Base-by-base conservation (phyloP, 2,888 invertebrate species). In the Cybosia mesomella region DNA sequence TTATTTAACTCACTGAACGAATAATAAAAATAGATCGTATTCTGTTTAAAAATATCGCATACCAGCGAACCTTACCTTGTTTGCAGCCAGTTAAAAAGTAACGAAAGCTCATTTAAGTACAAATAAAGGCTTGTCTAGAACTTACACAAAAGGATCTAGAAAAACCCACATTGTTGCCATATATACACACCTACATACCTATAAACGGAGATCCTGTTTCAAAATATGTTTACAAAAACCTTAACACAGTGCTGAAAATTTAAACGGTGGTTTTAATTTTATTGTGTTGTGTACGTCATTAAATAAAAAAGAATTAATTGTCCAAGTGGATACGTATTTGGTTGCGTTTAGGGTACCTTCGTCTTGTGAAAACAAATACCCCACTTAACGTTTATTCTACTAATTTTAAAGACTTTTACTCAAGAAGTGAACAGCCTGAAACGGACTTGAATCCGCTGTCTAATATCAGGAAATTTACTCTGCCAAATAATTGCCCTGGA, bases 251-350 rank as follows among this genome's bases (percentile, higher is more conserved):
- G 67, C 72, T 81, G 32, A 73, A 78, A 79, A 68, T 74, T 70
- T 69, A 73, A 81, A 74, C 67, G 63, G n/a, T 70, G 69, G 68
- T 68, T 70, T 70, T 72, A 73, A 74, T 80, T 79, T 72, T 74
- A 74, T 80, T 49, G 53, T 28, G 24, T 72, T 69, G 39, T 71
- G 64, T 58, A 67, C 57, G 32, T 28, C 59, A 36, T 58, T 66
- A 32, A 32, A 62, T 71, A 81, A 80, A 75, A 81, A 80, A 61
- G 53, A 68, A 74, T 75, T 79, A 81, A 80, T 80, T 70, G 75
- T 77, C 59, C 69, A 61, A 73, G 77, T 77, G 73, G 73, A 76
- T 70, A 57, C 70, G 75, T 72, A 70, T 72, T 43, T 70, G 65
- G 66, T 68, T n/a, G 32, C 58, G 24, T 65, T 67, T 77, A 75